A percentile compares a stretch with the other conserved stretches of the same genome.
These are phyloP conservation scores for Lamprologus lemairii DNA, from an alignment of 2,113 vertebrate genomes.

Conservation along the genomic window DNA sequence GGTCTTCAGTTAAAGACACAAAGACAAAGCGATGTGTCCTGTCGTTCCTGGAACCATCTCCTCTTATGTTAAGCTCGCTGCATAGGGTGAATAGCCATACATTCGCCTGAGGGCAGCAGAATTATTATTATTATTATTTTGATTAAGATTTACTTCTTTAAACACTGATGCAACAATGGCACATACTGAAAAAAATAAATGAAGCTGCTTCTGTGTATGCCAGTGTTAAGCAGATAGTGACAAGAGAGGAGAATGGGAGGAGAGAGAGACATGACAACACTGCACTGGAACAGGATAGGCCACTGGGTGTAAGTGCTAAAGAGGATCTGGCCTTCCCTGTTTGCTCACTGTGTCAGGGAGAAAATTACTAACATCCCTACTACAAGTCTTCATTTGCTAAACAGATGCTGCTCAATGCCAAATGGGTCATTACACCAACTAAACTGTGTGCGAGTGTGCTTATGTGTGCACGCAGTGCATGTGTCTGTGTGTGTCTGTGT, in stretches of 20 bases:
- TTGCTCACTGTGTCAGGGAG: constrained; percentile 36
- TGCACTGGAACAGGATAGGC: background rate
- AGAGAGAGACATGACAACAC: background rate
- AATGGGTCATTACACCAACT: constrained; percentile 64
- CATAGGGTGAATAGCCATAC: too few species aligned
- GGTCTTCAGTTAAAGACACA: too few species aligned
- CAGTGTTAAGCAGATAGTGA: background rate
- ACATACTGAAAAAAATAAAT: background rate
- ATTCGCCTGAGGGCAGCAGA: too few species aligned
- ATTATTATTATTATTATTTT: background rate
- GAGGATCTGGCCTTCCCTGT: constrained; percentile 9
- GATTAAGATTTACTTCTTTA: background rate
- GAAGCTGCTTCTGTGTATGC: background rate
- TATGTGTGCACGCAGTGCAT: background rate
- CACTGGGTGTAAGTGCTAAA: constrained; percentile 24
- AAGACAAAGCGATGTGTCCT: too few species aligned
- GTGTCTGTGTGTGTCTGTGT: background rate
- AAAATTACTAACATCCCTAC: constrained; percentile 41
- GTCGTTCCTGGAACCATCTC: too few species aligned
- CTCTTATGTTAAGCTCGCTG: too few species aligned
- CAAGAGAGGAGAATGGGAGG: background rate
- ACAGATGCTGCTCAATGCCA: constrained; percentile 66
- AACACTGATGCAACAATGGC: background rate
- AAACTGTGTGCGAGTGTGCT: constrained; percentile 21
- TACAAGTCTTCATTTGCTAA: constrained; percentile 54